phyloP scores from a whole-genome alignment of 2,888 invertebrate species.

The Laspeyria flexula region DNA sequence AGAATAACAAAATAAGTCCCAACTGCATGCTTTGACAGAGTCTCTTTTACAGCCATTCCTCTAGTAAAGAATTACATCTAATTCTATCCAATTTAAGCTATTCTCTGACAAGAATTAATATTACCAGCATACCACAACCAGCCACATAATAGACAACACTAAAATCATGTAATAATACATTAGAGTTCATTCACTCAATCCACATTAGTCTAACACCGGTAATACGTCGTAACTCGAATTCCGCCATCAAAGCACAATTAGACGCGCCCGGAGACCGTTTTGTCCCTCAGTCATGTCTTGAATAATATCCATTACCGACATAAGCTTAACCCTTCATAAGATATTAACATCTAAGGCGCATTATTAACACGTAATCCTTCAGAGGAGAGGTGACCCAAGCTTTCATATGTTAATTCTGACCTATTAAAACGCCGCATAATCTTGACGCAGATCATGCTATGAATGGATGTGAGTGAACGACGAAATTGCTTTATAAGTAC shows the following conservation, averaged over 20 bases:
- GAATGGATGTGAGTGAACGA: conserved; percentile 62
- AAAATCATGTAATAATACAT: conserved; percentile 2
- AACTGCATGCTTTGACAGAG: too few relatives aligned
- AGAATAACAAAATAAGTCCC: too few relatives aligned
- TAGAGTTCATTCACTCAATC: conserved; percentile 6
- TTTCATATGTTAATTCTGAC: conserved; percentile 79
- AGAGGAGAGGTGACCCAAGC: conserved; percentile 67
- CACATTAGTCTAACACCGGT: conserved; percentile 17
- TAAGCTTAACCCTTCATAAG: conserved; percentile 73
- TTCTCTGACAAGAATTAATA: not conserved
- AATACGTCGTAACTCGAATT: conserved; percentile 52
- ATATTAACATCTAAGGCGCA: conserved; percentile 73
- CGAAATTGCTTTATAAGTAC: conserved; percentile 51
- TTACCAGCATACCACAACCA: not conserved
- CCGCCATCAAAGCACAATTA: conserved; percentile 65
- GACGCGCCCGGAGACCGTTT: conserved; percentile 58
- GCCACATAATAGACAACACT: not conserved
- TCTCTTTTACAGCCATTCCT: too few relatives aligned
- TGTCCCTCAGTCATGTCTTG: conserved; percentile 63
- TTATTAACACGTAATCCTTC: conserved; percentile 78
- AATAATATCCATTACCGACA: conserved; percentile 72
- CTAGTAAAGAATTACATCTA: too few relatives aligned
- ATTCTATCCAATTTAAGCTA: not conserved
- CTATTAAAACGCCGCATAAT: conserved; percentile 72
- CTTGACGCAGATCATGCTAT: conserved; percentile 58